Evolutionary conservation across 2,888 invertebrate species (phyloP).

Genomic region (Stenotaenia linearis): DNA sequence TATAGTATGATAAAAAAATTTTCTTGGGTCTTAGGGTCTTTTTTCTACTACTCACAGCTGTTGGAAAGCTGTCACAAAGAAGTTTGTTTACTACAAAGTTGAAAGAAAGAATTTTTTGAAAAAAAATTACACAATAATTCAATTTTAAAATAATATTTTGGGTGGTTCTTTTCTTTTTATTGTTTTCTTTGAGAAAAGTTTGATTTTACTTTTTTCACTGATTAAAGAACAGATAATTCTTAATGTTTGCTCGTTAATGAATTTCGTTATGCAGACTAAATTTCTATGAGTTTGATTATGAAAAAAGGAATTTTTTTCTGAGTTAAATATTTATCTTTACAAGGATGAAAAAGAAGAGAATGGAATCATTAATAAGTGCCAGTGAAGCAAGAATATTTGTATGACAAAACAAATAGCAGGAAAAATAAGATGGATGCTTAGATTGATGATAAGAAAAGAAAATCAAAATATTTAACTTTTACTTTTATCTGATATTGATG

Average conservation of each 20-base stretch:
- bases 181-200: background rate
- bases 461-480: background rate
- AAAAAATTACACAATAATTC: background rate
- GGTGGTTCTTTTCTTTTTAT: background rate
- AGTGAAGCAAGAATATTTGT: slow-evolving; percentile 21
- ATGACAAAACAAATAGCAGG: slow-evolving; percentile 17
- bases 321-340: background rate
- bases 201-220: background rate
- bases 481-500: no score
- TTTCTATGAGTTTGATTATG: background rate
- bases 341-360: background rate
- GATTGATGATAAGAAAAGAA: slow-evolving; percentile 12
- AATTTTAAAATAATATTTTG: slow-evolving; percentile 13
- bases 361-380: slow-evolving; percentile 21
- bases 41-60: background rate
- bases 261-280: background rate
- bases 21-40: background rate
- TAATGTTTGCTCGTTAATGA: background rate
- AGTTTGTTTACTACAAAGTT: slow-evolving; percentile 10
- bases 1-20: background rate
- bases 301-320: background rate
- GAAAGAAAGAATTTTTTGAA: background rate
- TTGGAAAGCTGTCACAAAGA: slow-evolving; percentile 19
- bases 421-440: slow-evolving; percentile 6
- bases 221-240: background rate